Conservation (phyloP, 2,888 invertebrate genomes). For the Danaus chrysippus region DNA sequence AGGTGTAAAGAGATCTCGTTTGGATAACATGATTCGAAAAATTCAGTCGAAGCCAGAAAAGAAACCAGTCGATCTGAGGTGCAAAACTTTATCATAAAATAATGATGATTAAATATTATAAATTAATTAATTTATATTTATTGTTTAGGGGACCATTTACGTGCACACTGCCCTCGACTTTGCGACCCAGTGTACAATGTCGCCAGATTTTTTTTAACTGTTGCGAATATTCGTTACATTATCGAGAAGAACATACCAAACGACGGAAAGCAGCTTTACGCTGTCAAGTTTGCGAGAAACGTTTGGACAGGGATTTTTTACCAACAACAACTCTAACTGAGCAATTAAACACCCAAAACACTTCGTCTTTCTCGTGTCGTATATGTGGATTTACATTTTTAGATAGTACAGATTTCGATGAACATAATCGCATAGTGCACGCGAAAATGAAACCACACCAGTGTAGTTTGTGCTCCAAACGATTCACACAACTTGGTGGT, state of each 20-base stretch:
- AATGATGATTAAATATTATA: not conserved
- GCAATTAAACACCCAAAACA: slow-evolving; percentile 39
- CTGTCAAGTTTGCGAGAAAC: slow-evolving; percentile 73
- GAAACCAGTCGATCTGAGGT: slow-evolving; percentile 59
- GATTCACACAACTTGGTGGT: slow-evolving; percentile 71
- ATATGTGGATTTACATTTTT: slow-evolving; percentile 57
- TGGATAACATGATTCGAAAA: slow-evolving; percentile 46
- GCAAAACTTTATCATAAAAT: slow-evolving; percentile 5
- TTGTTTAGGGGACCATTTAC: slow-evolving; percentile 66
- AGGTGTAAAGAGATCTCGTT: slow-evolving; percentile 43
- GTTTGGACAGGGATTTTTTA: slow-evolving; percentile 56
- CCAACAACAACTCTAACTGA: slow-evolving; percentile 37
- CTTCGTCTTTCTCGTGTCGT: slow-evolving; percentile 53
- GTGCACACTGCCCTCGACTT: slow-evolving; percentile 60
- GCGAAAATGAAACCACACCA: slow-evolving; percentile 67
- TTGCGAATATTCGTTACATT: slow-evolving; percentile 71
- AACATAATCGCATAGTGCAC: slow-evolving; percentile 62
- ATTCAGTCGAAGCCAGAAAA: slow-evolving; percentile 49
- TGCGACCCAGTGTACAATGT: slow-evolving; percentile 62
- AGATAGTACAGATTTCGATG: slow-evolving; percentile 54
- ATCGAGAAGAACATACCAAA: slow-evolving; percentile 71
- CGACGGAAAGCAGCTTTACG: slow-evolving; percentile 67
- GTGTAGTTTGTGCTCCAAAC: slow-evolving; percentile 64
- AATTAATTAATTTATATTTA: slow-evolving; percentile 6
- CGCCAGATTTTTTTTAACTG: slow-evolving; percentile 70